Evolutionary conservation across 2,888 invertebrate genomes (phyloP), one percentile per base, ranked within the genome.

Genomic region (Amphipyra berbera): DNA sequence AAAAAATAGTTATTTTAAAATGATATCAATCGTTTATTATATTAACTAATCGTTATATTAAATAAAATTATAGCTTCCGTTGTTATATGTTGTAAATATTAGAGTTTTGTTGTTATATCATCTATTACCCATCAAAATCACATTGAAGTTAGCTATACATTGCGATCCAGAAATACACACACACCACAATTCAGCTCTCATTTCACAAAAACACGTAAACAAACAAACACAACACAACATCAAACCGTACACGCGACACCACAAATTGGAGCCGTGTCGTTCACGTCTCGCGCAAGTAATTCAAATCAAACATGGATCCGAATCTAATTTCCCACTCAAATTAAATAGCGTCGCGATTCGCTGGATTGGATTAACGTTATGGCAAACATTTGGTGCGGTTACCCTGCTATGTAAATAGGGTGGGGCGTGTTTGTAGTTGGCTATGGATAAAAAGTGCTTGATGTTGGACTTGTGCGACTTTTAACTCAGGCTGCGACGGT

Each of bases 291-390:
- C 56, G 71, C 76, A 77, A 78, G 81, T 87, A 87, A 91, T 89
- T 88, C 85, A 88, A 91, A 89, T 89, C 90, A 90, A 92, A 91
- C 84, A 82, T 81, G 82, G 82, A 85, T 85, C 80, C 83, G 73
- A 85, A 91, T 91, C 88, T 91, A 90, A 92, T 91, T 92, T 90
- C 90, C 90, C 83, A 78, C 79, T 85, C 81, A 85, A 86, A 88
- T 89, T 90, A 88, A 90, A 90, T 84, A 84, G 82, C 84, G 85
- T 80, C 82, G 86, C 84, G 85, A 88, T 85, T 81, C 79, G 76
- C 76, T 79, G 78, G 81, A 90, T 91, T 84, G 82, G 88, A 90
- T 92, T 91, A 91, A 81, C 75, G 81, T 79, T 80, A 79, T 68
- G 73, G 83, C 79, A 87, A 87, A 88, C 82, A 86, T 82, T 81